A percentile compares a stretch with the other conserved stretches of the same genome.
Conservation (phyloP, 30 jellyfish, hydroid and myxozoan genomes). For the Phacellophora camtschatica region DNA sequence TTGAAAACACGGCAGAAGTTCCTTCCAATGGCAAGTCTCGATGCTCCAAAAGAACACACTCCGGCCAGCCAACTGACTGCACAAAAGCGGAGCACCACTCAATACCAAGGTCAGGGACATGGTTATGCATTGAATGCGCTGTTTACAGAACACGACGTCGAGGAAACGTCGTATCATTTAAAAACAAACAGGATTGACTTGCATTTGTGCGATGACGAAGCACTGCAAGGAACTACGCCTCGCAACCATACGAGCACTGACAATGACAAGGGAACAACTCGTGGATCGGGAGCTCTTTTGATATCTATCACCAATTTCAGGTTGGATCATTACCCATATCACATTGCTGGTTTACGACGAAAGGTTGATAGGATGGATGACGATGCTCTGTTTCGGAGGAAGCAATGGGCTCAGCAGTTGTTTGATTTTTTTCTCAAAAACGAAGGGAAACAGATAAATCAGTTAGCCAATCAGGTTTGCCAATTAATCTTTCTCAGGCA, state of each 20-base stretch:
- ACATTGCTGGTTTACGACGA: constrained; percentile 82
- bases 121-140: constrained; percentile 42
- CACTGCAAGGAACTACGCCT: constrained; percentile 49
- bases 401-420: constrained; percentile 94
- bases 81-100: constrained; percentile 1
- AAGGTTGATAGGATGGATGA: constrained; percentile 64
- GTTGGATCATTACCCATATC: constrained; percentile 96
- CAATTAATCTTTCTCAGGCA: too few relatives aligned
- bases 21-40: constrained; percentile 85
- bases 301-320: constrained; percentile 59
- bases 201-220: constrained; percentile 93
- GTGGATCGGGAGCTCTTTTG: constrained; percentile 84
- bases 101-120: constrained; percentile 44
- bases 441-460: constrained; percentile 66
- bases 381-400: constrained; percentile 71
- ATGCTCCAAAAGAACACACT: constrained; percentile 32
- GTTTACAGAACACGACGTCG: constrained; percentile 79
- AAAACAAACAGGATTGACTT: constrained; percentile 80
- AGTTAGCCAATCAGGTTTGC: constrained; percentile 12
- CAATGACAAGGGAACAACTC: constrained; percentile 4
- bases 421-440: constrained; percentile 75
- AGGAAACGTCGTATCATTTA: constrained; percentile 89
- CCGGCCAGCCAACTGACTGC: neutral
- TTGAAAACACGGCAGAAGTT: constrained; percentile 71
- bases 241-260: neutral